Percentiles rank a stretch among this genome's conserved stretches.
phyloP scores from a whole-genome alignment of 2,113 vertebrate genomes.

The Eublepharis macularius region DNA sequence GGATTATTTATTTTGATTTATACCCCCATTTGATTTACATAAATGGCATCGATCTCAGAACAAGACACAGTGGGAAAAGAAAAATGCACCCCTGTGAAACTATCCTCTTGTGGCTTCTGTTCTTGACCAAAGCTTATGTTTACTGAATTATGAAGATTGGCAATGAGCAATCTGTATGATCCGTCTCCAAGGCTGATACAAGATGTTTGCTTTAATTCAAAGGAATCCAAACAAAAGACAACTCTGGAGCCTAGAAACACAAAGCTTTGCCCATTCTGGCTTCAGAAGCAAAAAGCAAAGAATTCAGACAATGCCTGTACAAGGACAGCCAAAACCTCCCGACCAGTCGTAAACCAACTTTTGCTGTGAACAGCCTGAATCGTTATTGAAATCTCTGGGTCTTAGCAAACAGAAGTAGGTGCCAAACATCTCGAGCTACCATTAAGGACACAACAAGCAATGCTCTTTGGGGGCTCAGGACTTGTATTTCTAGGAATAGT shows the following conservation, averaged over 20 bases:
- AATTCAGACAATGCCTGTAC: not conserved
- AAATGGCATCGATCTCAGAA: not conserved
- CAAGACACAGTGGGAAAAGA: not conserved
- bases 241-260: slow-evolving; percentile 5
- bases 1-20: not conserved
- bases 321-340: not conserved
- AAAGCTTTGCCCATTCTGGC: not conserved
- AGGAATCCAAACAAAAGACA: slow-evolving; percentile 34
- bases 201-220: slow-evolving; percentile 25
- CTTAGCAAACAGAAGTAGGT: not conserved
- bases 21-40: not conserved
- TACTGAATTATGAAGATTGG: not conserved
- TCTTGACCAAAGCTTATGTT: not conserved
- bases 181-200: slow-evolving; percentile 14
- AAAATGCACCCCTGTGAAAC: not conserved
- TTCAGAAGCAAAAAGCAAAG: not conserved
- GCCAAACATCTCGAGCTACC: not conserved
- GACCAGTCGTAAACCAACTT: not conserved
- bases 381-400: not conserved
- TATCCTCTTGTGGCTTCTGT: not conserved
- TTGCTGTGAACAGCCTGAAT: not conserved
- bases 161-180: slow-evolving; percentile 15
- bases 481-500: not conserved
- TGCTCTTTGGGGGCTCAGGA: not conserved
- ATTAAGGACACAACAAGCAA: not conserved